Evolutionary conservation across 2,888 invertebrate genomes (phyloP), one percentile per base, ranked within the genome.

Genomic region (Buathra laborator): DNA sequence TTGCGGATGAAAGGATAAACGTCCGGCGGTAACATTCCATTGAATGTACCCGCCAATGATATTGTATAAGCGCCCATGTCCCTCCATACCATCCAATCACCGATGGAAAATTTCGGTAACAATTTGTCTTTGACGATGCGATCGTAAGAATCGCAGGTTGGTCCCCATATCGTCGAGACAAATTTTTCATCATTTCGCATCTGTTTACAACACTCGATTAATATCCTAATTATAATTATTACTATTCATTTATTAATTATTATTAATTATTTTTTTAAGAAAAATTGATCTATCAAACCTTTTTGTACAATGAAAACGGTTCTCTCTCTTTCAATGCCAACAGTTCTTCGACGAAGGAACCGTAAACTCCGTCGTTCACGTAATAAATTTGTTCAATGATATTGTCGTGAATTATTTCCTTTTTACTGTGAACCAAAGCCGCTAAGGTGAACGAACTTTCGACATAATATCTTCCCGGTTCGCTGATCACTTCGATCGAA

Each of bases 51-150:
- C n/a, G 95, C 83, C 14, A 92, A 48, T 4, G 91, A 94, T 83
- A 95, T 91, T 6, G 95, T 95, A 91, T 96, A 96, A 43, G 96
- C 96, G 10, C 96, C 96, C 95, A 96, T 95, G 89, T 96, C 94
- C 48, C 93, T 91, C 94, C 96, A 96, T 86, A 94, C 92, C 59
- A 96, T 87, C 96, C 96, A 96, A 87, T 96, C 95, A 0, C 96
- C 96, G 19, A 95, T 94, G 3, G 94, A 90, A 90, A 96, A 92
- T 89, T 95, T 94, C 0, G 95, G 95, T 87, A 96, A 92, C 56
- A 92, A 86, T 78, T 94, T 93, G 79, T 93, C 86, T 80, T 94
- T 91, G 87, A 95, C 90, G 83, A 95, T 90, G 89, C 95, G 94
- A 89, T 96, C 96, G 64, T 95, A 91, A 16, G 95, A 95, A 90